Evolutionary conservation across 2,797 vertebrate species (phyloP).

Genomic region (Hipposideros larvatus): DNA sequence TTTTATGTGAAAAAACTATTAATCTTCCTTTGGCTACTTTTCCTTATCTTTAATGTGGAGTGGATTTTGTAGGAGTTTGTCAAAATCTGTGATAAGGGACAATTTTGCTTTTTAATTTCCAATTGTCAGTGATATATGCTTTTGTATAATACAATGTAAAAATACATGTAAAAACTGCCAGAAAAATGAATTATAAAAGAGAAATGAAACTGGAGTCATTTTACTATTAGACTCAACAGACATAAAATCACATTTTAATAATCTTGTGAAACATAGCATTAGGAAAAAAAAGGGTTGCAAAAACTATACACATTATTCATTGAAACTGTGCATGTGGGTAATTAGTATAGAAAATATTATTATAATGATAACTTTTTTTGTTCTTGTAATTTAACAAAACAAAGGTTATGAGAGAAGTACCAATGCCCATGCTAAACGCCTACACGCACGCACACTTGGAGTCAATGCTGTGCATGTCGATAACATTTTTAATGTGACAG

Average conservation of each 20-base stretch:
- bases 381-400: background rate
- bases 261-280: background rate
- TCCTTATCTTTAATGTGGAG: background rate
- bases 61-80: background rate
- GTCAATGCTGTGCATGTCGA: background rate
- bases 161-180: background rate
- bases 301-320: background rate
- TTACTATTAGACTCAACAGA: background rate
- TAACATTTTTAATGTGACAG: background rate
- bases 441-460: background rate
- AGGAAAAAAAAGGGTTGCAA: background rate
- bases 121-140: background rate
- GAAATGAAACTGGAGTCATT: background rate
- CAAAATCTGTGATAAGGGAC: background rate
- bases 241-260: background rate
- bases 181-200: background rate
- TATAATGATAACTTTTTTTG: background rate
- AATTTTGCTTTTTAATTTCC: background rate
- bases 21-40: background rate
- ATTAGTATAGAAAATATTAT: background rate
- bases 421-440: background rate
- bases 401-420: background rate
- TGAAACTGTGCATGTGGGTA: background rate
- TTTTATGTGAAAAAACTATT: slow-evolving; percentile 32
- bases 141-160: background rate